Conservation (phyloP, 2,113 vertebrate genomes). For the Sorex fumeus region DNA sequence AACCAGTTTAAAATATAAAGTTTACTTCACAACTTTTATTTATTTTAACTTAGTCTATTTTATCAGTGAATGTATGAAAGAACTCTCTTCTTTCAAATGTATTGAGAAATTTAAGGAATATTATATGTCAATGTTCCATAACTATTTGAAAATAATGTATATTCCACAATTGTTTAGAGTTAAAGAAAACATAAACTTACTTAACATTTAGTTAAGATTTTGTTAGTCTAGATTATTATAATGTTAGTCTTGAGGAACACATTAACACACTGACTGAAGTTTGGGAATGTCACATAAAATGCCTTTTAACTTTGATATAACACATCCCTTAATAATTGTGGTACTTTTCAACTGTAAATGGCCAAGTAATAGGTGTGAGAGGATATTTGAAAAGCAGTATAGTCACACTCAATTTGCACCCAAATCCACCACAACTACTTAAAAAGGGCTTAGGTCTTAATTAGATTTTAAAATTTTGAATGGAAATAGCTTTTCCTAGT, state of each 20-base stretch:
- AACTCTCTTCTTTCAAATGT: too few species aligned
- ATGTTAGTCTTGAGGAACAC: neutral
- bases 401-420: neutral
- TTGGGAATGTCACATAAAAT: neutral
- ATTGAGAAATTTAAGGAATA: too few species aligned
- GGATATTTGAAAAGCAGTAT: neutral
- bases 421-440: conserved; percentile 14
- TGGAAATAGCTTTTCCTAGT: conserved; percentile 29
- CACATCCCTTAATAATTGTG: neutral
- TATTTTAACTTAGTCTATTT: too few species aligned
- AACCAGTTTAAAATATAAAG: too few species aligned
- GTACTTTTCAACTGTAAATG: conserved; percentile 40
- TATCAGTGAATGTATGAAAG: too few species aligned
- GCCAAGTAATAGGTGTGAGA: neutral
- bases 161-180: neutral
- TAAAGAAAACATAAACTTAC: neutral
- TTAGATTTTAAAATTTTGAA: conserved; percentile 47
- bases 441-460: neutral
- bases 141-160: neutral
- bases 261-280: neutral
- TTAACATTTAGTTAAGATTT: neutral
- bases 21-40: too few species aligned
- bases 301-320: neutral
- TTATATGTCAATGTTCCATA: neutral
- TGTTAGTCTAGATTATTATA: neutral